phyloP scores from a whole-genome alignment of 2,797 vertebrate genomes.

The Gymnopithys bicolor region DNA sequence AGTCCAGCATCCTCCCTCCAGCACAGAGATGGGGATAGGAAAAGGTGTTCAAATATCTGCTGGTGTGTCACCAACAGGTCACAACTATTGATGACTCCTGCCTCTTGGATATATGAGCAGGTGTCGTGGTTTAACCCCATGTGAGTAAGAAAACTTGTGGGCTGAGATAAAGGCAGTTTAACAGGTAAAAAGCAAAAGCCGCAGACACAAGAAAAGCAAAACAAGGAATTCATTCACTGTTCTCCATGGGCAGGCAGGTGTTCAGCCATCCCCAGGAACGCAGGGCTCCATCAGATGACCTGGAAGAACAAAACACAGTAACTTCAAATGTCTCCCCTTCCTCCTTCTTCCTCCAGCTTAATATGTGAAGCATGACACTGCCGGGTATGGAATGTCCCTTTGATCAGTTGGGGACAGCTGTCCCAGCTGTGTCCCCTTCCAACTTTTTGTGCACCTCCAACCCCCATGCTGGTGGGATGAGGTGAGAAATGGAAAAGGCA shows the following conservation, averaged over 20 bases:
- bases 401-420: background rate
- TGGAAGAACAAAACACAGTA: background rate
- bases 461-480: background rate
- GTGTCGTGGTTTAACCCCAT: accelerated
- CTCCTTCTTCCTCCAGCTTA: background rate
- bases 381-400: background rate
- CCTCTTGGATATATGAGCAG: background rate
- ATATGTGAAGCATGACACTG: background rate
- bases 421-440: background rate
- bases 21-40: background rate
- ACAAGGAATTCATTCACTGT: background rate
- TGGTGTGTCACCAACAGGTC: background rate
- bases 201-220: background rate
- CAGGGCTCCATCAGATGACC: accelerated
- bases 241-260: background rate
- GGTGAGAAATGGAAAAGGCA: background rate
- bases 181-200: background rate
- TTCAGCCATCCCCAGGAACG: background rate
- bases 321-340: background rate
- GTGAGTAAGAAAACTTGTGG: background rate
- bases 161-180: background rate
- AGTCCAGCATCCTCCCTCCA: background rate
- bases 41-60: background rate
- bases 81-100: background rate
- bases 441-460: accelerated